Evolutionary conservation across 1,140 invertebrate species (phyloP), one percentile per base, ranked within the genome.

Genomic region (Condylostylus longicornis): DNA sequence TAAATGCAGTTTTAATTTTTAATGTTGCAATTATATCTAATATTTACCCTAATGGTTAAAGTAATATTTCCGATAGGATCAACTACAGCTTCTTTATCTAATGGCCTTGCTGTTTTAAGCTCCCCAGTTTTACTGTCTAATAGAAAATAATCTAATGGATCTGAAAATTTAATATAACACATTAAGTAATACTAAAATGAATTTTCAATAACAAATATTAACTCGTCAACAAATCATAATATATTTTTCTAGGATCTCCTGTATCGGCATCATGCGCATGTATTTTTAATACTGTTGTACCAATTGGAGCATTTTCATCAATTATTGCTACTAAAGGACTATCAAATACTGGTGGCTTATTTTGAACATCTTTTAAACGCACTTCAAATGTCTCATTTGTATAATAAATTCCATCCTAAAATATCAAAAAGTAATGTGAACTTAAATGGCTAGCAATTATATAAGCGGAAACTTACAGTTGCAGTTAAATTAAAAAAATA

Each of bases 71-170:
- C 83, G 2, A 77, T 80, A 4, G 79, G 74, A 52, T 84, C 77
- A 12, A 72, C 68, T 18, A 89, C 55, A 9, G 81, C 75, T 61
- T 90, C 86, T 43, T 81, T 72, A 58, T 91, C 83, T 30, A 91
- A 51, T 0, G 81, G 83, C 46, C 79, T 80, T 0, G 82, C 84
- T 1, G 84, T 88, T 44, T 73, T 71, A 25, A 91, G 53, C 54
- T 88, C 81, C 7, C 87, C 86, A 8, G 72, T 77, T 15, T 71
- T 66, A 18, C 74, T 64, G 60, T 91, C 80, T 45, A 91, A 50
- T 8, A 80, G 62, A 54, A 91, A 91, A 52, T 84, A 88, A 50
- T 89, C 82, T 50, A 80, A 74, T 4, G 84, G 83, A 72, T 89
- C 83, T 88, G 47, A 10, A 61, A 57, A 42, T n/a, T 7, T 25